Base-by-base conservation (phyloP, 2,797 vertebrate genomes). In the Phylloscopus collybita region DNA sequence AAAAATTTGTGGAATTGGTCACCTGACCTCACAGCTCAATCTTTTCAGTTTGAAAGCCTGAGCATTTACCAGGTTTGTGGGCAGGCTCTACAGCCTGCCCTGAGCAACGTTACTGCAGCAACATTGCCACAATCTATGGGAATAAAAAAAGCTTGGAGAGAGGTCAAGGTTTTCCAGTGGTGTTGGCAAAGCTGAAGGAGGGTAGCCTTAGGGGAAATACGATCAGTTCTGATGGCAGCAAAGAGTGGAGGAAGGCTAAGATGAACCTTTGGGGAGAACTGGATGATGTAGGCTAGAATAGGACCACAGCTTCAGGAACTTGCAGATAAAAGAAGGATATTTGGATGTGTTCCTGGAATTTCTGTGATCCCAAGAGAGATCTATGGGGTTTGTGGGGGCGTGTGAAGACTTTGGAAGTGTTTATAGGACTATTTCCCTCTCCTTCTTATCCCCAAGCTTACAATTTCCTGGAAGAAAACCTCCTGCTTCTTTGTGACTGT, bases 311-410 rank as follows among this genome's bases (percentile, higher is more conserved):
- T 78, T 84, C 27, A 40, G 60, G 65, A 64, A 45, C 22, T 18
- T 76, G 21, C 27, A 67, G 75, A 66, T 51, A 45, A 51, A 79
- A 73, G 3, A 59, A 27, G 13, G 17, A 65, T n/a, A 65, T 23
- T 8, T 75, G 30, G n/a, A 66, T 18, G 19, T 3, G 3, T 59
- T 82, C 6, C 13, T 4, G 3, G 20, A 14, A 2, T 69, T 62
- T 79, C 57, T 69, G 20, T 69, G 15, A 16, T 25, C 29, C 23
- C n/a, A 13, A 16, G 20, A 80, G 29, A 67, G 26, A 25, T 21
- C 44, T 26, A 0, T 49, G 15, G 5, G 3, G 2, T 59, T 74
- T 44, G 3, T 4, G 4, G 25, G 19, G 20, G 1, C 6, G 59
- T 9, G 1, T 61, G 27, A 8, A 91, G n/a, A 22, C 16, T 70